Percentiles rank a stretch among this genome's conserved stretches.
Conservation (phyloP, 2,113 vertebrate species). For the Dinomys branickii region DNA sequence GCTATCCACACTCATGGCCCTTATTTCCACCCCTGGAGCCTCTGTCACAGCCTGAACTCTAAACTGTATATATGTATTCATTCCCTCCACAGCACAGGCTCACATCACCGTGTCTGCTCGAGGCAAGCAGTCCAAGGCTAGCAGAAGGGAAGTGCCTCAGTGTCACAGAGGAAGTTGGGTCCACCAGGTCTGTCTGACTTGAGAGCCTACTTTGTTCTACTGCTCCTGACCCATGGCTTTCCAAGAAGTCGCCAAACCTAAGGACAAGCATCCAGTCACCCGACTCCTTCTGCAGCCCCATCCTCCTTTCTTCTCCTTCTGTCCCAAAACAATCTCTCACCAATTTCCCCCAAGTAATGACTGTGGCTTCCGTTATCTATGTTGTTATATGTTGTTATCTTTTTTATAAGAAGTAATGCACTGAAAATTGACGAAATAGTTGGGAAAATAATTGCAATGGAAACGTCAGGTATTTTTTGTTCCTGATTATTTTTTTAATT, state of each 20-base stretch:
- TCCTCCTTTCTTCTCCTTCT: neutral
- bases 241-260: neutral
- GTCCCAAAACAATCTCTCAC: neutral
- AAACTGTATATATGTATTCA: neutral
- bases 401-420: neutral
- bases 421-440: slow-evolving; percentile 19
- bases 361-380: neutral
- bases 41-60: neutral
- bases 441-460: neutral
- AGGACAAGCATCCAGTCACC: neutral
- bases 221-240: neutral
- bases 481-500: slow-evolving; percentile 7
- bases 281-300: neutral
- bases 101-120: neutral
- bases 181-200: neutral
- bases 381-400: neutral
- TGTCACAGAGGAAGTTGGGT: neutral
- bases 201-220: neutral
- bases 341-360: neutral
- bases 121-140: neutral
- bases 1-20: no score
- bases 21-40: no score
- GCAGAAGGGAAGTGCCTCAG: neutral
- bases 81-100: neutral
- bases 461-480: neutral